Evolutionary conservation across 2,888 invertebrate species (phyloP), one percentile per base, ranked within the genome.

Genomic region (Mystacides longicornis): DNA sequence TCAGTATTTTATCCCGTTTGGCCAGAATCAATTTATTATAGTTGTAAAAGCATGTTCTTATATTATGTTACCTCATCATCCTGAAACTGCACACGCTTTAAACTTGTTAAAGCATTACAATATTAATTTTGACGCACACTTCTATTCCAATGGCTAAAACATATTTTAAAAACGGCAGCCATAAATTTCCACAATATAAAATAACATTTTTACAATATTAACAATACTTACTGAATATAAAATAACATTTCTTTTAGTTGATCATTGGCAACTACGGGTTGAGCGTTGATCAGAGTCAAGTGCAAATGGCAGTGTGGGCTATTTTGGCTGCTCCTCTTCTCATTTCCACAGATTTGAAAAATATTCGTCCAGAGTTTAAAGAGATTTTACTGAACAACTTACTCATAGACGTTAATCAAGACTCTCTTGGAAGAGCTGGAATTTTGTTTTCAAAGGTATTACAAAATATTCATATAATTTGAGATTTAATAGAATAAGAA

Each of bases 271-370:
- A 84, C 64, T 81, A 71, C 64, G 83, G 82, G 1, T 67, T 85
- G 14, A 84, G 82, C 63, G 75, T 78, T 58, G 84, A 85, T 59
- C 85, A 88, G 69, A 79, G 83, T 61, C 78, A 80, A 67, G 72
- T 80, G 1, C 88, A 88, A 72, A 86, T 88, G 85, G 85, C 85
- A 1, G 71, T 88, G 57, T 88, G 88, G 87, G 75, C 85, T 1
- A 71, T 87, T 46, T 72, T 87, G 68, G 85, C 87, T 2, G 82
- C 87, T 1, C 87, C 87, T 1, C 67, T 88, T 3, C 73, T 88
- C 22, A 85, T 88, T 80, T 87, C 87, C 0, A 80, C 77, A 42
- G 86, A 88, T 69, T 72, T 88, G 54, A 68, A 79, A n/a, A 70
- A 68, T n/a, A 79, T 88, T 18, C 68, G 71, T 14, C 74, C 77